These are phyloP conservation scores for Malurus splendens DNA, from an alignment of 2,797 vertebrate genomes.

Conservation along the genomic window DNA sequence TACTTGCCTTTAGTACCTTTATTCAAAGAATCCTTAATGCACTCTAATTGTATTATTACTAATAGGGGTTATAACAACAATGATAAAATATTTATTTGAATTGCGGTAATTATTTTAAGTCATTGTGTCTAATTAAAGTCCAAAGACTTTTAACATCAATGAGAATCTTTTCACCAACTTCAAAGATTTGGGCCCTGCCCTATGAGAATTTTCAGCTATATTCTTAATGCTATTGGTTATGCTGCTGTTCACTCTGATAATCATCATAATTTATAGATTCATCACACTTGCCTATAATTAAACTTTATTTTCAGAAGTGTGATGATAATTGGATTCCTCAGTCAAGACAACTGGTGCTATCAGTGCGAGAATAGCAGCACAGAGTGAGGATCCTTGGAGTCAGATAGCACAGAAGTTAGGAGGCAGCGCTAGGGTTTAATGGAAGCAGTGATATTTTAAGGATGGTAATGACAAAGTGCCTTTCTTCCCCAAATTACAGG, in stretches of 20 bases:
- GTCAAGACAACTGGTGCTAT: conserved; percentile 17
- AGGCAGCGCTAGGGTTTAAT: not conserved
- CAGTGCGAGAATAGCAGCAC: not conserved
- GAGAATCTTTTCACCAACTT: not conserved
- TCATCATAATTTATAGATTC: conserved; percentile 34
- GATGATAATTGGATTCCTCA: conserved; percentile 43
- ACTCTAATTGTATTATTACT: not conserved
- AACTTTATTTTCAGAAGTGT: conserved; percentile 45
- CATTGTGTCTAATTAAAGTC: not conserved
- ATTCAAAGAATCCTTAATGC: not conserved
- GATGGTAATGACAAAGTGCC: not conserved
- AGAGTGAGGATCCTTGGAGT: not conserved
- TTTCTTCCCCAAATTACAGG: not conserved
- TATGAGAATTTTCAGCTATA: not conserved
- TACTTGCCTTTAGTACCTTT: conserved; percentile 1
- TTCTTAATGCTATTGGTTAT: conserved; percentile 24
- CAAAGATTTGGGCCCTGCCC: not conserved
- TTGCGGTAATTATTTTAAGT: not conserved
- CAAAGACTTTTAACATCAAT: not conserved
- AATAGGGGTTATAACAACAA: not conserved
- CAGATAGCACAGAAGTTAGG: not conserved
- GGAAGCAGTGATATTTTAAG: not conserved
- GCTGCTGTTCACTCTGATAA: conserved; percentile 17
- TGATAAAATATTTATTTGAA: not conserved
- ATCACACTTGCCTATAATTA: conserved; percentile 43